Evolutionary conservation across 2,888 invertebrate species (phyloP), one percentile per base, ranked within the genome.

Genomic region (Lysandra coridon): DNA sequence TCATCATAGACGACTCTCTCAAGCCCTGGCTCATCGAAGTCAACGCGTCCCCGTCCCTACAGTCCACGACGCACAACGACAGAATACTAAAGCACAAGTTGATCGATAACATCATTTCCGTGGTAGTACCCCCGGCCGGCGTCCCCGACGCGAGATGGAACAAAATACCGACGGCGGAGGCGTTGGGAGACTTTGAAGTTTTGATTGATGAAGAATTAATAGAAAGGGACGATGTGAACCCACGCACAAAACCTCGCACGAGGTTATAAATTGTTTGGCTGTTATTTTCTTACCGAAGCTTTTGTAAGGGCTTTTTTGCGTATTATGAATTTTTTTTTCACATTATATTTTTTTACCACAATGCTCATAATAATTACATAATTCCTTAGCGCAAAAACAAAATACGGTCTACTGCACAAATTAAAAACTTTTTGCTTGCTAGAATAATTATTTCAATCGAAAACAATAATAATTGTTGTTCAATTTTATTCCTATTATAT

Each of bases 11-110:
- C 89, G 97, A 98, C 86, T 96, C 96, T 85, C 91, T 99, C 44
- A 99, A 99, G 89, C 99, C 99, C 0, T 99, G 98, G 98, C 94
- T 98, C 14, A 97, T 98, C 75, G 98, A 98, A 93, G 98, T 98
- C 7, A 99, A 99, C 89, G 98, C 99, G 1, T 99, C 99, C 0
- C 99, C 99, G 0, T 99, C 99, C 0, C 90, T 99, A 79, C 98
- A 98, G 17, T 98, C 99, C 0, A 99, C 99, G 0, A 99, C 99
- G 0, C 98, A 98, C 2, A 98, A 98, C 86, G 99, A 99, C 89
- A 95, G 99, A 85, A 98, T 98, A 87, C 95, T 99, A 85, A 99
- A 99, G 90, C 98, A 98, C 86, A 98, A 98, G 92, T 94, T 99
- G 78, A 97, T 99, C 83, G 98, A 98, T 88, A 99, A 99, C 88